Conservation (phyloP, 2,113 vertebrate species). For the Arizona elegans region DNA sequence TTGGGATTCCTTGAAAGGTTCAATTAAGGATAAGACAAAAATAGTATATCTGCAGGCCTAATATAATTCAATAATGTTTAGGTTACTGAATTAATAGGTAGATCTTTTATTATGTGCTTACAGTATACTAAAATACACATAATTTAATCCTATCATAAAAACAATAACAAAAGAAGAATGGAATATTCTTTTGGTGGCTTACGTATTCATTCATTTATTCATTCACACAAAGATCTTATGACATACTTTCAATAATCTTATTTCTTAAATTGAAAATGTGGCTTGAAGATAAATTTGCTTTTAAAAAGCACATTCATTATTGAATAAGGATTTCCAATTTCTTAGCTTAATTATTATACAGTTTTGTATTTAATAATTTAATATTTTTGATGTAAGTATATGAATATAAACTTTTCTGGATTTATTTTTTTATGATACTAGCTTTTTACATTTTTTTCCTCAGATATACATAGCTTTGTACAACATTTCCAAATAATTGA, state of each 20-base stretch:
- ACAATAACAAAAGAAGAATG: conserved; percentile 13
- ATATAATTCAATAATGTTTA: not conserved
- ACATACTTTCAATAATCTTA: not conserved
- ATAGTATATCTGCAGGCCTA: not conserved
- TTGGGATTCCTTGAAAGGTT: conserved; percentile 9
- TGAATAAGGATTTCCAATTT: not conserved
- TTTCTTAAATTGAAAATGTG: not conserved
- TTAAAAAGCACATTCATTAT: not conserved
- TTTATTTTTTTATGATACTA: too few relatives aligned
- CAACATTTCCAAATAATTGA: too few relatives aligned
- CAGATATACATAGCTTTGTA: too few relatives aligned
- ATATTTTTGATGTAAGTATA: too few relatives aligned
- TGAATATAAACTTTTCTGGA: not conserved
- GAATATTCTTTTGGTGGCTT: not conserved
- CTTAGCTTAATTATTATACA: not conserved
- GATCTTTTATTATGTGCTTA: not conserved
- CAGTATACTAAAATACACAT: not conserved
- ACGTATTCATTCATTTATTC: not conserved
- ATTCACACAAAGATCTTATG: not conserved
- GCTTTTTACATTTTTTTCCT: too few relatives aligned
- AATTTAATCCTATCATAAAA: conserved; percentile 8
- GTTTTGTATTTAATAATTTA: not conserved
- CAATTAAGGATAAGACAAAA: not conserved
- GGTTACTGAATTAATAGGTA: conserved; percentile 16
- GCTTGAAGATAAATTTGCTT: not conserved